phyloP scores from a whole-genome alignment of 2,888 invertebrate genomes.

The Microdon myrmicae region DNA sequence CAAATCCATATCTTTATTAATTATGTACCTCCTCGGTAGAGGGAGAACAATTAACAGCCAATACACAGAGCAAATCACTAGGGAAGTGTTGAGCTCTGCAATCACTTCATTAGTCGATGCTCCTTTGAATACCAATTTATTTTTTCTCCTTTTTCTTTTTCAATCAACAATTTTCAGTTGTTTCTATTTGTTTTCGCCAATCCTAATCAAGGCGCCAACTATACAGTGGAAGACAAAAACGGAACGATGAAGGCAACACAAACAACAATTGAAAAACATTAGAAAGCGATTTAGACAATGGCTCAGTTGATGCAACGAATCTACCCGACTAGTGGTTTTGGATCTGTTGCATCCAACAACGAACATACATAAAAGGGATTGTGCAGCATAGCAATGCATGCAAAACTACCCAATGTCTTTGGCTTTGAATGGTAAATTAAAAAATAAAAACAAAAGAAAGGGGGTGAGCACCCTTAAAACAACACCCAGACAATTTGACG shows the following conservation, averaged over 20 bases:
- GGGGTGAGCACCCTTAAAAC: slow-evolving; percentile 29
- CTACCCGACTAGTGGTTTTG: too few relatives aligned
- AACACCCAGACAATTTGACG: slow-evolving; percentile 47
- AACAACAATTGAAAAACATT: slow-evolving; percentile 46
- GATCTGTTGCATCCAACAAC: slow-evolving; percentile 10
- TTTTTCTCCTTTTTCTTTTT: slow-evolving; percentile 18
- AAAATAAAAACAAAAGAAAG: neutral
- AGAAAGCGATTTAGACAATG: slow-evolving; percentile 52
- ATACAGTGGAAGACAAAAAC: slow-evolving; percentile 2
- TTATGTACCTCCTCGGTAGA: too few relatives aligned
- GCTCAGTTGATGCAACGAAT: slow-evolving; percentile 26
- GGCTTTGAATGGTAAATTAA: neutral
- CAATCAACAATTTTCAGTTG: slow-evolving; percentile 41
- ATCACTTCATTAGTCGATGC: slow-evolving; percentile 45
- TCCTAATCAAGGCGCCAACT: slow-evolving; percentile 43
- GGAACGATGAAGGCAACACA: slow-evolving; percentile 7
- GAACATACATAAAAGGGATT: slow-evolving; percentile 10
- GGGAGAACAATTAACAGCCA: too few relatives aligned
- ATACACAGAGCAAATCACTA: too few relatives aligned
- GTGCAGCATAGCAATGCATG: slow-evolving; percentile 31
- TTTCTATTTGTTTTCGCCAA: slow-evolving; percentile 27
- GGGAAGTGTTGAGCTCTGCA: slow-evolving; percentile 34
- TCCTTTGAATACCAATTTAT: neutral
- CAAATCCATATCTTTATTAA: too few relatives aligned
- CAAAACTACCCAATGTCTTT: slow-evolving; percentile 4